Conservation (phyloP, 2,888 invertebrate species). For the Dolomedes plantarius region DNA sequence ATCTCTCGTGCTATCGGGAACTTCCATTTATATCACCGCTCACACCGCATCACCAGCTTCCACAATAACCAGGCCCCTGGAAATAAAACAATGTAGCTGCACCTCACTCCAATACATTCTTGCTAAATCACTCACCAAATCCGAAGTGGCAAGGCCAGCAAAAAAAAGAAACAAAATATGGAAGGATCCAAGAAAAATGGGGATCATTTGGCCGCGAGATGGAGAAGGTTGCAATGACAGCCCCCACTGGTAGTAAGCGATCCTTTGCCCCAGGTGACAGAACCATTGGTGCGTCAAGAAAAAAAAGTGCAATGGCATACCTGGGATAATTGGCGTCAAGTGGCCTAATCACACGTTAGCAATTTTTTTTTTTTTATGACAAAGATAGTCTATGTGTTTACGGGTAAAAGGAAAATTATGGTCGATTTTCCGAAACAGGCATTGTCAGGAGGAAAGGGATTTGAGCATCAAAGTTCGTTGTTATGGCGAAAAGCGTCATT, state of each 20-base stretch:
- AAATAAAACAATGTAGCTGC: conserved; percentile 2
- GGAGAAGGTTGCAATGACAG: conserved; percentile 35
- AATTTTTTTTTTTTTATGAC: background rate
- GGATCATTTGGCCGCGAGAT: background rate
- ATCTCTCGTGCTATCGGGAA: too few relatives aligned
- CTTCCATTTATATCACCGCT: too few relatives aligned
- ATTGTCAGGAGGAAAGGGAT: background rate
- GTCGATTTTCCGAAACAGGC: background rate
- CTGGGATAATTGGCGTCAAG: conserved; percentile 53
- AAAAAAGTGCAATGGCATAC: conserved; percentile 42
- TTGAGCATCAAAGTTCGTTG: background rate
- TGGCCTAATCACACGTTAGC: conserved; percentile 57
- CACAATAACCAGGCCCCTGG: too few relatives aligned
- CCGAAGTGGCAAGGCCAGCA: background rate
- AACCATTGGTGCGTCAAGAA: conserved; percentile 40
- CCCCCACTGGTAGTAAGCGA: conserved; percentile 39
- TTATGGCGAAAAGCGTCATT: background rate
- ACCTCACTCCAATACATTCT: conserved; percentile 6
- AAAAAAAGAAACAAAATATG: background rate
- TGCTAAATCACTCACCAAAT: conserved; percentile 1
- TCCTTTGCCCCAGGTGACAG: conserved; percentile 50
- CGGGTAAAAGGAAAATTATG: background rate
- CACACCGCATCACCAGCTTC: too few relatives aligned
- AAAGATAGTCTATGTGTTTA: conserved; percentile 24
- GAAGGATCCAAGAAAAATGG: background rate